A percentile compares a stretch with the other conserved stretches of the same genome.
Evolutionary conservation across 2,113 vertebrate genomes (phyloP).

Genomic region (Cololabis saira): DNA sequence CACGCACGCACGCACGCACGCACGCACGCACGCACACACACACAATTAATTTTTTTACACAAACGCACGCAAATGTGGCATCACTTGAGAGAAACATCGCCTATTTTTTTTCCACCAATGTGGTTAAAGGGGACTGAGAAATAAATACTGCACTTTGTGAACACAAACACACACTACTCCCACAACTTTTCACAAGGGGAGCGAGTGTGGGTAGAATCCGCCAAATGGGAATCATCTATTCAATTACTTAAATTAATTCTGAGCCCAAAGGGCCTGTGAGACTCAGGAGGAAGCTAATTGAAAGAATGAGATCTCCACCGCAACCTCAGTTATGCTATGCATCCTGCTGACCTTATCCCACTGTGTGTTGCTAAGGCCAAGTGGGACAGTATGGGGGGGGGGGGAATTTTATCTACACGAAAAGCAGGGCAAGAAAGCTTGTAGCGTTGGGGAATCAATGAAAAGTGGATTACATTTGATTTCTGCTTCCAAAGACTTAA

Average conservation of each 20-base stretch:
- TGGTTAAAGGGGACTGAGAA: slow-evolving; percentile 32
- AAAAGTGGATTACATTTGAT: slow-evolving; percentile 55
- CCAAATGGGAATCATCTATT: slow-evolving; percentile 66
- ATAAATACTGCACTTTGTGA: slow-evolving; percentile 8
- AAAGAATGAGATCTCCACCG: slow-evolving; percentile 43
- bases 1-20: neutral
- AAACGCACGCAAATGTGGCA: slow-evolving; percentile 35
- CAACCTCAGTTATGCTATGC: slow-evolving; percentile 29
- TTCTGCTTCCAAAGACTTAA: slow-evolving; percentile 26
- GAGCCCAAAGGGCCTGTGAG: slow-evolving; percentile 20
- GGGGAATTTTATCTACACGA: slow-evolving; percentile 44
- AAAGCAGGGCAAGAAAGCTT: slow-evolving; percentile 26
- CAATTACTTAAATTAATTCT: slow-evolving; percentile 68
- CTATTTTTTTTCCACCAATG: slow-evolving; percentile 14
- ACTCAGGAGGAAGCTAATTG: slow-evolving; percentile 54
- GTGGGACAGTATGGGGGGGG: slow-evolving; percentile 5
- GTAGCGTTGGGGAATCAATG: slow-evolving; percentile 49
- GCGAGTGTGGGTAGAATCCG: slow-evolving; percentile 23
- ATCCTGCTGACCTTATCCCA: slow-evolving; percentile 47
- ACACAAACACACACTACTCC: slow-evolving; percentile 16
- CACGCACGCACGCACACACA: slow-evolving; percentile 20
- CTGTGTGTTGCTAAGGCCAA: slow-evolving; percentile 36
- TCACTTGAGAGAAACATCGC: slow-evolving; percentile 25
- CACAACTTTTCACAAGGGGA: slow-evolving; percentile 30
- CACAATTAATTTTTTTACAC: slow-evolving; percentile 32